phyloP scores from a whole-genome alignment of 1,140 invertebrate genomes.

The Trachymyrmex septentrionalis region DNA sequence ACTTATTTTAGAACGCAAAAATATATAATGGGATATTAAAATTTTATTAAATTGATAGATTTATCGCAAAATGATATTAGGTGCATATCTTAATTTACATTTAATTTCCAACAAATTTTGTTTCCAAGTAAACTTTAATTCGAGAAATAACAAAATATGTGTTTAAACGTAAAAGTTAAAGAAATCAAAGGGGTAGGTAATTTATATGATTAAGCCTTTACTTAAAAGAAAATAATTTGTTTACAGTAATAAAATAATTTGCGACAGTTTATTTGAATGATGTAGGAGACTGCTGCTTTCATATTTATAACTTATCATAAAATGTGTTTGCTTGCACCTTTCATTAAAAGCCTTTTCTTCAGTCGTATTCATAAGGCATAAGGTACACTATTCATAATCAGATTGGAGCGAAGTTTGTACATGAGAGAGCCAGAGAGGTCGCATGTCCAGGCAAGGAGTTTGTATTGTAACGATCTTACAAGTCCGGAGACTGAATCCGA shows the following conservation, averaged over 20 bases:
- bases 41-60: background rate
- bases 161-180: background rate
- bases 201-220: background rate
- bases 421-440: constrained; percentile 8
- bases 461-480: constrained; percentile 25
- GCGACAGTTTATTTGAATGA: background rate
- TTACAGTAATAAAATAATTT: background rate
- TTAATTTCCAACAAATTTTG: background rate
- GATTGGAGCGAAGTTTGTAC: constrained; percentile 32
- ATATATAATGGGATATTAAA: background rate
- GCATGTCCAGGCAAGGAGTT: constrained; percentile 27
- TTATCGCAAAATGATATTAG: background rate
- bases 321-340: background rate
- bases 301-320: background rate
- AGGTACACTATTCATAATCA: constrained; percentile 33
- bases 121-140: background rate
- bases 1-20: background rate
- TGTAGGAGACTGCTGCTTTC: background rate
- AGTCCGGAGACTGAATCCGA: constrained; percentile 26
- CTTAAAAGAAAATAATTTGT: background rate
- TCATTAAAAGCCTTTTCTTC: background rate
- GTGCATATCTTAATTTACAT: background rate
- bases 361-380: background rate
- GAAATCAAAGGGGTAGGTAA: background rate
- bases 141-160: background rate